Conservation (phyloP, 2,888 invertebrate species). For the Epirrhoe tristata region DNA sequence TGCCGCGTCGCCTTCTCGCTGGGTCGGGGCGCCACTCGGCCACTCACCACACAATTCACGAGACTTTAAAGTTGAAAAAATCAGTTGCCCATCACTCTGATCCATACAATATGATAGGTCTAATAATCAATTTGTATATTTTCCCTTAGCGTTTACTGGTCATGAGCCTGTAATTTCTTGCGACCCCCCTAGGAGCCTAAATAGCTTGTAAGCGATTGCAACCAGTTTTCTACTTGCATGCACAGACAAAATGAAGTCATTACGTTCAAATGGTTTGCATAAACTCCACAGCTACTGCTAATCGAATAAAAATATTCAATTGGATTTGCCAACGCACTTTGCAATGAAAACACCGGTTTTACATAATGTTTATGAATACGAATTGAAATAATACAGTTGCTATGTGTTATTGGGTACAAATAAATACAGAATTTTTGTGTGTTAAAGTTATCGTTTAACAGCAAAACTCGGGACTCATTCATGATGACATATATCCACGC, state of each 20-base stretch:
- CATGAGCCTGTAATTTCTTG: no score
- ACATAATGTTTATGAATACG: constrained; percentile 18
- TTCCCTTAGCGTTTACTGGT: no score
- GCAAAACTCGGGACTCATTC: no score
- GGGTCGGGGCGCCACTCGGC: no score
- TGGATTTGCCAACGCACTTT: constrained; percentile 22
- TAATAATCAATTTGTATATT: no score
- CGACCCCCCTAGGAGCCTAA: not conserved
- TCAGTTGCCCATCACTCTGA: no score
- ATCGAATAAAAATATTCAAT: constrained; percentile 27
- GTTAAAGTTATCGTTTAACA: not conserved
- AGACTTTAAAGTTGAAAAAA: no score
- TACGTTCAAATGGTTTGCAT: constrained; percentile 13
- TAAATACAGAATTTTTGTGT: not conserved
- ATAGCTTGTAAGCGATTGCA: not conserved
- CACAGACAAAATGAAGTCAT: constrained; percentile 20
- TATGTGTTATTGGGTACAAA: not conserved
- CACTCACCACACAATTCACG: no score
- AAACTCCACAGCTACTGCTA: constrained; percentile 17
- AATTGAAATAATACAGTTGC: not conserved
- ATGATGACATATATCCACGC: no score
- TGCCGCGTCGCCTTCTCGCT: no score
- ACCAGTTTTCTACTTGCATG: not conserved
- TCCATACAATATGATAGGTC: no score
- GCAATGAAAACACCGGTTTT: constrained; percentile 22